Conservation (phyloP, 37 sponge, comb jelly and placozoan species). For the Cladorhizidae sp. region DNA sequence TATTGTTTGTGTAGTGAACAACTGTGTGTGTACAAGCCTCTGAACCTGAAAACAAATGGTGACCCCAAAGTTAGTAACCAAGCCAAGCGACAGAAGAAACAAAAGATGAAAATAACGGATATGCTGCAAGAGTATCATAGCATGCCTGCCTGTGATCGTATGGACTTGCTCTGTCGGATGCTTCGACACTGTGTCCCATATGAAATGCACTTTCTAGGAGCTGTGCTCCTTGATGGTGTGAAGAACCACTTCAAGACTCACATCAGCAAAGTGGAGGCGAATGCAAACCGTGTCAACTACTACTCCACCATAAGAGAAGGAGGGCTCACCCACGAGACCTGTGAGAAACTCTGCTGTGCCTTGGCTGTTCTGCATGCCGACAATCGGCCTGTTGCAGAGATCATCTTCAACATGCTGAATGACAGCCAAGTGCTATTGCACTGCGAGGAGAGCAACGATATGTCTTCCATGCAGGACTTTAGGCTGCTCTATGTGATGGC, state of each 20-base stretch:
- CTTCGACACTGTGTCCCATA: constrained; percentile 62
- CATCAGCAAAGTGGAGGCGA: constrained; percentile 27
- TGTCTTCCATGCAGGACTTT: constrained; percentile 60
- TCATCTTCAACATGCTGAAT: constrained; percentile 51
- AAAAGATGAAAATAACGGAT: constrained; percentile 51
- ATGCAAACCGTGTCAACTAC: constrained; percentile 51
- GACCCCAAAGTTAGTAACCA: background rate
- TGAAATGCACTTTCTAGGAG: constrained; percentile 63
- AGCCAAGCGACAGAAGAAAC: background rate
- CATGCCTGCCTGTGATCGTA: constrained; percentile 63
- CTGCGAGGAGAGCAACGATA: constrained; percentile 25
- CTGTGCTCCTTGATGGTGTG: constrained; percentile 40
- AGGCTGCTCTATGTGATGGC: constrained; percentile 82
- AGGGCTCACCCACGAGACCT: constrained; percentile 48
- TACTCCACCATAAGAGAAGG: constrained; percentile 39
- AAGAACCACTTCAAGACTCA: constrained; percentile 32
- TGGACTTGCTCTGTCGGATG: constrained; percentile 70
- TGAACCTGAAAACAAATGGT: too few species aligned
- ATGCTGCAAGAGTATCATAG: constrained; percentile 52
- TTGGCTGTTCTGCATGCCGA: constrained; percentile 63
- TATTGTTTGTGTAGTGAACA: too few species aligned
- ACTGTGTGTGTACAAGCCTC: too few species aligned
- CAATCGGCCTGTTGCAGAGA: constrained; percentile 68
- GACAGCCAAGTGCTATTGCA: constrained; percentile 21
- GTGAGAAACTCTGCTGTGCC: constrained; percentile 63